Conservation (phyloP, 37 sponge, comb jelly and placozoan genomes). For the Theonella swinhoei region DNA sequence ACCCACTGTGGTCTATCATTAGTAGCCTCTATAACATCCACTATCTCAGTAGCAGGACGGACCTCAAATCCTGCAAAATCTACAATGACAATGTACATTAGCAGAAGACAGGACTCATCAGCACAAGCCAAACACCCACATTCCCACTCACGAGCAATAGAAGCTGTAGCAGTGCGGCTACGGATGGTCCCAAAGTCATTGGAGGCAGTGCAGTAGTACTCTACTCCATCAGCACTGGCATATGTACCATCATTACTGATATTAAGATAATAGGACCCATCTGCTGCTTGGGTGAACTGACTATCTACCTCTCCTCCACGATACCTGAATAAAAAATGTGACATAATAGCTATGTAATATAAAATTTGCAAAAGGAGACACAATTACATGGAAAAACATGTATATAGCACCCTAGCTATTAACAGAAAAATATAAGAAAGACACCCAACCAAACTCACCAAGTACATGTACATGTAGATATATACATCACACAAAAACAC, state of each 20-base stretch:
- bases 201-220: slow-evolving; percentile 53
- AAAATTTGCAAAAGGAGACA: no score
- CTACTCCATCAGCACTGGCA: slow-evolving; percentile 38
- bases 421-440: no score
- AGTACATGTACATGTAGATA: no score
- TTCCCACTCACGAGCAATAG: slow-evolving; percentile 42
- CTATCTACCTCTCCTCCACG: not conserved
- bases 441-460: no score
- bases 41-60: not conserved
- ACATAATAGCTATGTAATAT: not conserved
- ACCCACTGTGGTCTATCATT: not conserved
- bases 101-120: not conserved
- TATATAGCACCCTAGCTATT: no score
- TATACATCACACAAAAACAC: no score
- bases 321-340: not conserved
- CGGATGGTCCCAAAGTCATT: slow-evolving; percentile 54
- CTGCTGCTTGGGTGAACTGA: not conserved
- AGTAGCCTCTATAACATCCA: not conserved
- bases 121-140: not conserved
- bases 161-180: slow-evolving; percentile 38
- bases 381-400: no score
- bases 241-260: slow-evolving; percentile 19
- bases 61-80: slow-evolving; percentile 36
- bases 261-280: not conserved
- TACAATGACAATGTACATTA: not conserved